Conservation (phyloP, 2,888 invertebrate species). For the Brenthis daphne region DNA sequence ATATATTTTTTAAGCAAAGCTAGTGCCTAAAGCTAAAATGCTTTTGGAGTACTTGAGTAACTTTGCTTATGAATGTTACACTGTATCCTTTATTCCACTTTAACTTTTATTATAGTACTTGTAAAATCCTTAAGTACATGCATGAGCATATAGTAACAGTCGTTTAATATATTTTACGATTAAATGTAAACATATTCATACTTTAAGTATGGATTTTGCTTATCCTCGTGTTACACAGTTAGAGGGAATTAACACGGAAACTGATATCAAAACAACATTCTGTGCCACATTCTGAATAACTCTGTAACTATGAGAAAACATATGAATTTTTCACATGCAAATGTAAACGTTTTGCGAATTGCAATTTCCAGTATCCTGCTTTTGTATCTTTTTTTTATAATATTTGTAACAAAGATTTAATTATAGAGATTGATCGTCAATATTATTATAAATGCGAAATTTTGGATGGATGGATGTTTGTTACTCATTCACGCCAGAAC, state of each 20-base stretch:
- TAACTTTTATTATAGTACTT: no score
- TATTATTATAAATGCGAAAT: not conserved
- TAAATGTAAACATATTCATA: not conserved
- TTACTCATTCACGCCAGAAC: no score
- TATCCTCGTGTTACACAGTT: slow-evolving; percentile 4
- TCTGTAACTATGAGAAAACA: slow-evolving; percentile 30
- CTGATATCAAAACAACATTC: slow-evolving; percentile 27
- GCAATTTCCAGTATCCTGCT: slow-evolving; percentile 13
- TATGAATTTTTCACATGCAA: slow-evolving; percentile 18
- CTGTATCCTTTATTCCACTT: no score
- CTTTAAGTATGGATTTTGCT: not conserved
- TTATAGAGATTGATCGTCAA: not conserved
- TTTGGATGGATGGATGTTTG: no score
- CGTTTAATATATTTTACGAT: no score
- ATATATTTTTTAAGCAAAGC: no score
- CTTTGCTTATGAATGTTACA: no score
- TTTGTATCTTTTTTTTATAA: not conserved
- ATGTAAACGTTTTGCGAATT: slow-evolving; percentile 28
- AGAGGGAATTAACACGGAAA: slow-evolving; percentile 19
- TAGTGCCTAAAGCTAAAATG: no score
- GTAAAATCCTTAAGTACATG: no score
- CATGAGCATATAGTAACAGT: no score
- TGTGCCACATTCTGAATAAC: slow-evolving; percentile 18
- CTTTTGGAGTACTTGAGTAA: no score
- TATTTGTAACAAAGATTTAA: not conserved